Base-by-base conservation (phyloP, 1,140 invertebrate genomes). In the Doryteuthis pealeii region DNA sequence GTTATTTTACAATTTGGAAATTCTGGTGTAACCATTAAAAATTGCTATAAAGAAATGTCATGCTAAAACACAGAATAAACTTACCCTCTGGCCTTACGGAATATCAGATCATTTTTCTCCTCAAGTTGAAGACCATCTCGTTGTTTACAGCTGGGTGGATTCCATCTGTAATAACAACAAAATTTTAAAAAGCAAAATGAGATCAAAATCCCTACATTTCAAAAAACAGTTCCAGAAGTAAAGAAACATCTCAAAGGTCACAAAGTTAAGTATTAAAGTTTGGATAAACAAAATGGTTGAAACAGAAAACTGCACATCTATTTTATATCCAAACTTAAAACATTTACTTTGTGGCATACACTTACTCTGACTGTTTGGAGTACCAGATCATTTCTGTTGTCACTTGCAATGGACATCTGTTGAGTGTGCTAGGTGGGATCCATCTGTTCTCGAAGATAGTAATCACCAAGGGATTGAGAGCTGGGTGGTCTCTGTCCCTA, bases 101-200 rank as follows among this genome's bases (percentile, higher is more conserved):
- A 97, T 89, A 96, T 94, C 90, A 92, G 91, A 92, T 99, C 95
- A 92, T 97, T 93, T 90, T 94, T 92, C 88, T 94, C 93, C 91
- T 96, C 94, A 90, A 91, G 92, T 89, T 94, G 92, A 90, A 92
- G 92, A 91, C 93, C 95, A 93, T 97, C 94, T 92, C 95, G 93
- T 92, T 94, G 93, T 67, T 94, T 91, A 91, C 93, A 93, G 90
- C 94, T 95, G 92, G 96, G 96, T 92, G 96, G 96, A 92, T 98
- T 94, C 96, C 96, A 98, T 94, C 95, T 94, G 92, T 70, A n/a
- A n/a, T n/a, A n/a, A n/a, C n/a, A n/a, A 31, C 54, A 43, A 62
- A n/a, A 14, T 35, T 12, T 8, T 18, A 65, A 35, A 35, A 32
- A 45, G 6, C 5, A 66, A 6, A 49, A 22, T 62, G 10, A 5